Conservation (phyloP, 2,888 invertebrate species). For the Merodon equestris region DNA sequence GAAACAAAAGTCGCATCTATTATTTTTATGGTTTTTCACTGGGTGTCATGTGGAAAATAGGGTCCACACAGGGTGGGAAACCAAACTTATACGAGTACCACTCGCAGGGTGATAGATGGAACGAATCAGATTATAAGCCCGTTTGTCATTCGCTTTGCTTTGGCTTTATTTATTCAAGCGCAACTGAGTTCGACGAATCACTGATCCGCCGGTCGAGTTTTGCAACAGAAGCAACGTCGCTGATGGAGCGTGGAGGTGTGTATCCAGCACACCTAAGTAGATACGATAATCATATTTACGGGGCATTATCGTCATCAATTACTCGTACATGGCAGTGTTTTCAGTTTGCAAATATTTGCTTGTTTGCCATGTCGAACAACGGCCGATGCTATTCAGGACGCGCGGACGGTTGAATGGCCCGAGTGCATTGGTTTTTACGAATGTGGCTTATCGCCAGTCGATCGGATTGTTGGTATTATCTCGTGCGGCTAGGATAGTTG, state of each 20-base stretch:
- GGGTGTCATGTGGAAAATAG: no score
- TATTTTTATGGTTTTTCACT: constrained; percentile 45
- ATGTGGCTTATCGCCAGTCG: constrained; percentile 30
- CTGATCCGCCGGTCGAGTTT: constrained; percentile 13
- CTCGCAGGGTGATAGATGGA: constrained; percentile 5
- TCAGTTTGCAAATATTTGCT: constrained; percentile 59
- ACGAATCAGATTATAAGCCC: constrained; percentile 17
- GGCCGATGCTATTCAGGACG: constrained; percentile 34
- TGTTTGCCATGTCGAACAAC: constrained; percentile 4
- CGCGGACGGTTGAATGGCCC: constrained; percentile 23
- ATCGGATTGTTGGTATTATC: constrained; percentile 49
- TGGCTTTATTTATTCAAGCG: constrained; percentile 49
- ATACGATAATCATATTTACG: constrained; percentile 63
- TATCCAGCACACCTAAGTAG: constrained; percentile 7
- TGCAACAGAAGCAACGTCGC: no score
- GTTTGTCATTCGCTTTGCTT: constrained; percentile 28
- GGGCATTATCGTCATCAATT: constrained; percentile 56
- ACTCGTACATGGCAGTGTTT: constrained; percentile 47
- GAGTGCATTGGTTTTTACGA: constrained; percentile 35
- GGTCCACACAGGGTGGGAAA: no score
- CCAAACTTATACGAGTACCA: no score
- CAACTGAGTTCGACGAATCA: constrained; percentile 20
- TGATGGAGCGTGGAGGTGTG: neutral
- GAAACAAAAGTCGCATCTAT: constrained; percentile 63
- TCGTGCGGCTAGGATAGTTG: constrained; percentile 5